Evolutionary conservation across 1,140 invertebrate species (phyloP).

Genomic region (Cyclargus thomasi): DNA sequence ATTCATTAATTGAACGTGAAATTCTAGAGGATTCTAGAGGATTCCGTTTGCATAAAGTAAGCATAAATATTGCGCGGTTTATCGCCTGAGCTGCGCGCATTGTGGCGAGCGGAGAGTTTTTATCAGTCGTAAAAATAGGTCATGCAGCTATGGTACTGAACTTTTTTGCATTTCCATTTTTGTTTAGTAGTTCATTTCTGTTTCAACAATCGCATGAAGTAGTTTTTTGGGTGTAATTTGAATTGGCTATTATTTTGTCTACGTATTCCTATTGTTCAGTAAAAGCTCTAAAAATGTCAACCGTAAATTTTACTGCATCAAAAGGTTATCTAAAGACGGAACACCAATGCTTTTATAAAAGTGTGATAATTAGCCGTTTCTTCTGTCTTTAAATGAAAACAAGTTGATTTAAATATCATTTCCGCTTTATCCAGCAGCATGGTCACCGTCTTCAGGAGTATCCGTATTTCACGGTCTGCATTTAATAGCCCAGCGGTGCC

Average conservation of each 20-base stretch:
- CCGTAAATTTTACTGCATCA: too few relatives aligned
- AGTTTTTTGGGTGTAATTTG: not conserved
- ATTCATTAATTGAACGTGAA: slow-evolving; percentile 43
- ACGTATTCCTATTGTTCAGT: too few relatives aligned
- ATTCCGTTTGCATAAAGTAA: slow-evolving; percentile 53
- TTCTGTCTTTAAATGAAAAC: not conserved
- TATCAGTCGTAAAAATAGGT: slow-evolving; percentile 2
- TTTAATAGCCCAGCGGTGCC: slow-evolving; percentile 63
- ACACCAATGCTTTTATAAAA: too few relatives aligned
- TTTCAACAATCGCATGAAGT: not conserved
- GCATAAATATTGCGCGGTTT: slow-evolving; percentile 51
- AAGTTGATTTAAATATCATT: not conserved
- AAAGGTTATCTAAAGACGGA: too few relatives aligned
- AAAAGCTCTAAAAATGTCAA: too few relatives aligned
- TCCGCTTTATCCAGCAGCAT: slow-evolving; percentile 18
- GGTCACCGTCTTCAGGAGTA: slow-evolving; percentile 26
- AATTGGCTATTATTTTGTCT: too few relatives aligned
- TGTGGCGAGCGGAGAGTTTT: slow-evolving; percentile 28
- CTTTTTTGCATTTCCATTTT: not conserved
- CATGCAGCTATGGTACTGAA: not conserved
- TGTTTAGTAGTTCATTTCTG: not conserved
- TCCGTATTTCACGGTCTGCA: slow-evolving; percentile 68
- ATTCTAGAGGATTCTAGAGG: slow-evolving; percentile 43
- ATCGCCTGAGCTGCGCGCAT: slow-evolving; percentile 32
- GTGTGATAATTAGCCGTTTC: too few relatives aligned